phyloP scores from a whole-genome alignment of 1,140 invertebrate species.

The Drosophila hydei region DNA sequence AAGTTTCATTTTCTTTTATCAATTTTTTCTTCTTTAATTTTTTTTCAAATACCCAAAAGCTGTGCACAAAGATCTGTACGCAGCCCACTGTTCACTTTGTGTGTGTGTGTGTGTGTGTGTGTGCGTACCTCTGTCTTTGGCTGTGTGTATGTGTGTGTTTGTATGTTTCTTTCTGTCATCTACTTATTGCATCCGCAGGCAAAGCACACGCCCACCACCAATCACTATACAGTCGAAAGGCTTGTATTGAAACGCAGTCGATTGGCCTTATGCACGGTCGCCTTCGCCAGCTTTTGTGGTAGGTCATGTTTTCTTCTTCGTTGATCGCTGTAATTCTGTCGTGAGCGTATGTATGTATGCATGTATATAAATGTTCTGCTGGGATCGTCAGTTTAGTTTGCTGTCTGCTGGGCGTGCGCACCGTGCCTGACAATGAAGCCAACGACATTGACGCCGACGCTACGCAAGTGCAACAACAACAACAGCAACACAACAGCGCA shows the following conservation, averaged over 20 bases:
- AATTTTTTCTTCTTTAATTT: slow-evolving; percentile 8
- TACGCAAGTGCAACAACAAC: slow-evolving; percentile 43
- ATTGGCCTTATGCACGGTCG: slow-evolving; percentile 7
- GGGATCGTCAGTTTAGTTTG: neutral
- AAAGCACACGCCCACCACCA: slow-evolving; percentile 33
- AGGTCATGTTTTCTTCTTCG: neutral
- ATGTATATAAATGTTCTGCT: neutral
- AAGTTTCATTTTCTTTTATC: neutral
- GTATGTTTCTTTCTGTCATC: neutral
- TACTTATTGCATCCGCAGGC: slow-evolving; percentile 41
- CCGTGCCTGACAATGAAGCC: slow-evolving; percentile 8
- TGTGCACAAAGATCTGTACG: slow-evolving; percentile 34
- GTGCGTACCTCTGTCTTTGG: slow-evolving; percentile 12
- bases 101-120: neutral
- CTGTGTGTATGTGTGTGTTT: neutral
- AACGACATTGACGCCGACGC: slow-evolving; percentile 17
- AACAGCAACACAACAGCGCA: slow-evolving; percentile 52
- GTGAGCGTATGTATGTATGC: neutral
- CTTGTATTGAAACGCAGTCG: slow-evolving; percentile 21
- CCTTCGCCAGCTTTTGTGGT: slow-evolving; percentile 7
- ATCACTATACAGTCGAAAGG: slow-evolving; percentile 10
- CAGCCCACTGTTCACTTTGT: slow-evolving; percentile 8
- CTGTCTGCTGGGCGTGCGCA: slow-evolving; percentile 38
- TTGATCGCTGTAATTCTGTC: neutral
- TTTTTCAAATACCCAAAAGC: slow-evolving; percentile 18